A percentile compares a stretch with the other conserved stretches of the same genome.
These are phyloP conservation scores for Trissolcus brochymenae DNA, from an alignment of 2,888 invertebrate species.

Conservation along the genomic window DNA sequence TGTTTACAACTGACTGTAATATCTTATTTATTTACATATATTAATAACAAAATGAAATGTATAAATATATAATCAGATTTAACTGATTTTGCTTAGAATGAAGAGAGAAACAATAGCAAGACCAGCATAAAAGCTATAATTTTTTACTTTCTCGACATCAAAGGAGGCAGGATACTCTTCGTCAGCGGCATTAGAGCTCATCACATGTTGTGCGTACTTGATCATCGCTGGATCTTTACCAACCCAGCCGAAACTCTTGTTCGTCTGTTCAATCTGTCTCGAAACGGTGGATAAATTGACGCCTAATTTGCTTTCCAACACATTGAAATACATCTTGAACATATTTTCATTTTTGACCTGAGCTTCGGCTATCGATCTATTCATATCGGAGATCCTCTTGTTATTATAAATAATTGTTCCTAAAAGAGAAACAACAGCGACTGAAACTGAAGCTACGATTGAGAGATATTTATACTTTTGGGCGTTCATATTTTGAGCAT, in stretches of 20 bases:
- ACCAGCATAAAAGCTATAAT: conserved; percentile 45
- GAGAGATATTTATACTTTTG: conserved; percentile 73
- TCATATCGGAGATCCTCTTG: conserved; percentile 65
- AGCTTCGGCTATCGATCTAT: conserved; percentile 62
- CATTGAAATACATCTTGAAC: conserved; percentile 58
- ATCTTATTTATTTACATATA: too few species aligned
- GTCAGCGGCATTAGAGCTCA: conserved; percentile 17
- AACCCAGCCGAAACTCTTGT: conserved; percentile 7
- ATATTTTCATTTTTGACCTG: conserved; percentile 65
- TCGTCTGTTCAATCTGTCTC: conserved; percentile 15
- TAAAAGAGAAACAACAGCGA: conserved; percentile 69
- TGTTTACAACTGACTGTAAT: too few species aligned
- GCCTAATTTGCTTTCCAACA: conserved; percentile 49
- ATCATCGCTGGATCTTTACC: conserved; percentile 23
- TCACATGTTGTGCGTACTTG: conserved; percentile 22
- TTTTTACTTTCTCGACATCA: conserved; percentile 51
- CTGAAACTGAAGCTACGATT: conserved; percentile 67
- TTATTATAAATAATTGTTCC: conserved; percentile 72
- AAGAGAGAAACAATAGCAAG: conserved; percentile 33
- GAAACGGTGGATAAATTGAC: background rate
- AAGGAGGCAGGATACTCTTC: conserved; percentile 32
- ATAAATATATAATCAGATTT: background rate
- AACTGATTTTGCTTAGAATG: conserved; percentile 43
- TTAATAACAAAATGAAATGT: background rate
- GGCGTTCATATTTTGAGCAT: conserved; percentile 70